phyloP scores from a whole-genome alignment of 2,888 invertebrate species.

The Chironomus tentans region DNA sequence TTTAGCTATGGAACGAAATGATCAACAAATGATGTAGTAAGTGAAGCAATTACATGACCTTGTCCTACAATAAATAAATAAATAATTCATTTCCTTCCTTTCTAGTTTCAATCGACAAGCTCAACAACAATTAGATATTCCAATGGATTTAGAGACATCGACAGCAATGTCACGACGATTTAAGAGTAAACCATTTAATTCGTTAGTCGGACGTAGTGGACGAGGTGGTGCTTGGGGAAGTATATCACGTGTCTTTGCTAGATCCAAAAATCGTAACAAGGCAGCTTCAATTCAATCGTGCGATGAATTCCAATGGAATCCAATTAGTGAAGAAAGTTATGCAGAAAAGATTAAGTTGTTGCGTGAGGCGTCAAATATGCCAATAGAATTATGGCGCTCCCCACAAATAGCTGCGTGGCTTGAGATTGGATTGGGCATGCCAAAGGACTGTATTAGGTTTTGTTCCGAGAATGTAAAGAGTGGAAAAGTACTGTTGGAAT shows the following conservation, averaged over 20 bases:
- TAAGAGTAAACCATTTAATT: slow-evolving; percentile 30
- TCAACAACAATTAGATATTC: slow-evolving; percentile 68
- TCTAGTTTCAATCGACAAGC: slow-evolving; percentile 16
- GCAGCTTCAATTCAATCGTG: slow-evolving; percentile 33
- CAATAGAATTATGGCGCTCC: slow-evolving; percentile 85
- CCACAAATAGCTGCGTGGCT: slow-evolving; percentile 91
- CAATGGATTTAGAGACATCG: slow-evolving; percentile 58
- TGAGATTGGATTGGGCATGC: slow-evolving; percentile 89
- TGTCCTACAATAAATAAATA: slow-evolving; percentile 33
- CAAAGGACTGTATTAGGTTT: slow-evolving; percentile 71
- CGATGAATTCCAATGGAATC: slow-evolving; percentile 40
- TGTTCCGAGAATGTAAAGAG: slow-evolving; percentile 93
- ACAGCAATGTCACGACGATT: slow-evolving; percentile 45
- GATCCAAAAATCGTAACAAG: slow-evolving; percentile 75
- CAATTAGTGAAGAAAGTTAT: slow-evolving; percentile 41
- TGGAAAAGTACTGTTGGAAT: slow-evolving; percentile 87
- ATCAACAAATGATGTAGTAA: slow-evolving; percentile 6
- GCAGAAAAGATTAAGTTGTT: slow-evolving; percentile 45
- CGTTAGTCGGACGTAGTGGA: slow-evolving; percentile 44
- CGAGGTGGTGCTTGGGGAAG: slow-evolving; percentile 81
- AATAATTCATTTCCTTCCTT: background rate
- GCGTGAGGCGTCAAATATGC: slow-evolving; percentile 73
- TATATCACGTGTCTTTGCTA: slow-evolving; percentile 80
- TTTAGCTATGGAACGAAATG: slow-evolving; percentile 14
- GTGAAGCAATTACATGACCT: background rate